These are phyloP conservation scores for Varecia variegata DNA, from an alignment of 2,797 vertebrate genomes.

Conservation along the genomic window DNA sequence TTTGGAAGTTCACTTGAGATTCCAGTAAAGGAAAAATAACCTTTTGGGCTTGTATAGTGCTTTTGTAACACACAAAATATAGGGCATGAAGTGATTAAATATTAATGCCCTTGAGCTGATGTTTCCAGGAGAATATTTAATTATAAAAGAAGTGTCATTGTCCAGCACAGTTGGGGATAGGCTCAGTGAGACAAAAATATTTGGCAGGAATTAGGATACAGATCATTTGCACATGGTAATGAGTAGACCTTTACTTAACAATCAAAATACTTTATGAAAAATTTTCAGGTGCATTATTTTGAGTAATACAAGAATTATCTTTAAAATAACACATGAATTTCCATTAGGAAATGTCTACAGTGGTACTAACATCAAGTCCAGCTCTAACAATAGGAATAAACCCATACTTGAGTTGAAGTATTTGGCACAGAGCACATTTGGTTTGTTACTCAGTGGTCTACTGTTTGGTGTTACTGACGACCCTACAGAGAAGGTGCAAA, in stretches of 20 bases:
- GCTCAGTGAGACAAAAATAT: slow-evolving; percentile 61
- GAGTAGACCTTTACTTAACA: slow-evolving; percentile 25
- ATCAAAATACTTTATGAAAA: slow-evolving; percentile 27
- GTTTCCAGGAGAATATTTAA: slow-evolving; percentile 73
- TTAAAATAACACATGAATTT: not conserved
- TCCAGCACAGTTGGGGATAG: slow-evolving; percentile 61
- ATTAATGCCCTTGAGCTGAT: slow-evolving; percentile 67
- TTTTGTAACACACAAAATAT: slow-evolving; percentile 69
- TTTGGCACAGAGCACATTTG: not conserved
- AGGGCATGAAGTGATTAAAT: slow-evolving; percentile 72
- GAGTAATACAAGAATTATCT: not conserved
- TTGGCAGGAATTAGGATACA: slow-evolving; percentile 50
- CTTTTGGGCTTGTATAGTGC: not conserved
- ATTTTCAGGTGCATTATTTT: slow-evolving; percentile 29
- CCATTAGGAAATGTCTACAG: not conserved
- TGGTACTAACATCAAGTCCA: not conserved
- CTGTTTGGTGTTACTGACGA: not conserved
- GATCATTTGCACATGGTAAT: slow-evolving; percentile 32
- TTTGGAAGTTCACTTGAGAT: slow-evolving; percentile 27
- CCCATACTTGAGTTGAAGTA: not conserved
- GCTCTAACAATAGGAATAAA: not conserved
- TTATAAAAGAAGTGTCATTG: slow-evolving; percentile 72
- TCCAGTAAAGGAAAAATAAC: slow-evolving; percentile 36
- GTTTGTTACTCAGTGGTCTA: not conserved
- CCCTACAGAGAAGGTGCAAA: not conserved